Evolutionary conservation across 2,797 vertebrate genomes (phyloP).

Genomic region (Petrocephalus schoutedeni): DNA sequence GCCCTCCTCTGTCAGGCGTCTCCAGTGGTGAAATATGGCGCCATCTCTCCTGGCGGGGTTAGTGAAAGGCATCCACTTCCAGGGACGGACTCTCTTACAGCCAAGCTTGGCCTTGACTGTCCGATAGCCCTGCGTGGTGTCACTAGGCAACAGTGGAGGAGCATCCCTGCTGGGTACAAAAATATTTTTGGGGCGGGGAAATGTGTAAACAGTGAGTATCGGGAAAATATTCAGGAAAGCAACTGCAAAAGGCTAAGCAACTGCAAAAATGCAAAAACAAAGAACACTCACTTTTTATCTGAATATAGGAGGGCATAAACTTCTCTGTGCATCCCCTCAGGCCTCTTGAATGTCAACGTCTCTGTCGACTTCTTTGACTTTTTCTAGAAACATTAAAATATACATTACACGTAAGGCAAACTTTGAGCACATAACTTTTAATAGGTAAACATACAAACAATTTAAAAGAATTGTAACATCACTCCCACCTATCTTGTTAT

Average conservation of each 20-base stretch:
- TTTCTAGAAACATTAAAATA: constrained; percentile 69
- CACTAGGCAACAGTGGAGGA: constrained; percentile 89
- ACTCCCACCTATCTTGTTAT: background rate
- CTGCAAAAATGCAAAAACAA: constrained; percentile 29
- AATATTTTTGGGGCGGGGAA: background rate
- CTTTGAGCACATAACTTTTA: background rate
- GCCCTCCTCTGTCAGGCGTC: constrained; percentile 90
- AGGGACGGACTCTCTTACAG: constrained; percentile 94
- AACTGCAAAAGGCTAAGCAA: background rate
- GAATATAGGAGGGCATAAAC: constrained; percentile 97
- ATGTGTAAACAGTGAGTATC: background rate
- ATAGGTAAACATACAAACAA: background rate
- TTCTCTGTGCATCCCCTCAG: constrained; percentile 97
- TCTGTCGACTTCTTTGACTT: constrained; percentile 92
- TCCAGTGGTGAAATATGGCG: constrained; percentile 97
- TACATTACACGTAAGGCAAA: background rate
- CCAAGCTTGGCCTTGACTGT: constrained; percentile 97
- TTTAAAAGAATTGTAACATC: background rate
- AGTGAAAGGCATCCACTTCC: constrained; percentile 99
- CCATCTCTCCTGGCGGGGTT: constrained; percentile 95
- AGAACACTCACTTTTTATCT: constrained; percentile 70
- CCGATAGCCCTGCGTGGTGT: constrained; percentile 94
- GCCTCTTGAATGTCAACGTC: constrained; percentile 92
- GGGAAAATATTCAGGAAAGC: background rate
- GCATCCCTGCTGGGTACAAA: constrained; percentile 71